These are phyloP conservation scores for Fringilla coelebs DNA, from an alignment of 2,797 vertebrate species.

Conservation along the genomic window DNA sequence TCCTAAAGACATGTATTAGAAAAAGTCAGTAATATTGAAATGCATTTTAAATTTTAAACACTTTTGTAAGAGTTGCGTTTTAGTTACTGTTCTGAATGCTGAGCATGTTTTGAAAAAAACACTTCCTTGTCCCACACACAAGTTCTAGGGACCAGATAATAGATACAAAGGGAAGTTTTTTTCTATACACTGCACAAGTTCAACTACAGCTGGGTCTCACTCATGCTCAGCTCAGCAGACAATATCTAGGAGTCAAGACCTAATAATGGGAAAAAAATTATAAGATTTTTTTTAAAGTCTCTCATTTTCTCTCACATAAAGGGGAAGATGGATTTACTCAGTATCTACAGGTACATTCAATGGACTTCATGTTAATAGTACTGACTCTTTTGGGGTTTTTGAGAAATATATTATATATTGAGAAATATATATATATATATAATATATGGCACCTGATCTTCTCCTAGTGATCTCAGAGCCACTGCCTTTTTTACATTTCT, in stretches of 20 bases:
- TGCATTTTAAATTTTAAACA: not conserved
- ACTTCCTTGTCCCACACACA: not conserved
- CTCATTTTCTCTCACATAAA: not conserved
- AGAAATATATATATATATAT: too few species aligned
- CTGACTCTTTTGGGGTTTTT: not conserved
- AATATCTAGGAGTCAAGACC: not conserved
- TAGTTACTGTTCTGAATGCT: not conserved
- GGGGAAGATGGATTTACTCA: not conserved
- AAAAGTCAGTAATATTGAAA: not conserved
- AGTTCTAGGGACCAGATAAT: not conserved
- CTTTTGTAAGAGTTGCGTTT: not conserved
- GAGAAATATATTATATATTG: too few species aligned
- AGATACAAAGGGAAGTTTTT: not conserved
- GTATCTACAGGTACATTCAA: not conserved
- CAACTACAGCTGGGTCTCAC: not conserved
- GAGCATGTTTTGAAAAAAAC: not conserved
- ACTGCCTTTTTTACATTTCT: not conserved
- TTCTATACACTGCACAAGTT: not conserved
- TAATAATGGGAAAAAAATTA: fast-evolving
- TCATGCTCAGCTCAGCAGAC: not conserved
- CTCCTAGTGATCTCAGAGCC: not conserved
- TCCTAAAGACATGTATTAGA: not conserved
- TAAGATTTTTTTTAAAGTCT: not conserved
- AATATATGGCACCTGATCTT: not conserved
- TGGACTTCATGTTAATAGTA: not conserved